Evolutionary conservation across 1,140 invertebrate genomes (phyloP), one percentile per base, ranked within the genome.

Genomic region (Arctopsyche grandis): DNA sequence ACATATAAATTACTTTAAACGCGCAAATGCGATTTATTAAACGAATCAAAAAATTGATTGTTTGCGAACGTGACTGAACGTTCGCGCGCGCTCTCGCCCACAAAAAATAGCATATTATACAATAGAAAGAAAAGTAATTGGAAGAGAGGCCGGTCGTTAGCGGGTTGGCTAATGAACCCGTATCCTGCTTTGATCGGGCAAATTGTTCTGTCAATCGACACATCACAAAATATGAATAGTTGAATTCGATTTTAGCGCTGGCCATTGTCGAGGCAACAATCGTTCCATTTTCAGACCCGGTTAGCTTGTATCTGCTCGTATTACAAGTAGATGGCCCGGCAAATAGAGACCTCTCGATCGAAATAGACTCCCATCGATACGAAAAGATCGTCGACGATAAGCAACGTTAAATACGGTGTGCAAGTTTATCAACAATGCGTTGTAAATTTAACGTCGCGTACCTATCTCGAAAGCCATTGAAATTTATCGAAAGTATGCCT

Each of bases 131-230:
- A 66, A 3, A 26, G 24, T 26, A 66, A 26, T 52, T 26, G 10
- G 21, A 66, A 66, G 22, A 12, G 24, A 26, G 26, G 10, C 21
- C 21, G 63, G 9, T 12, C 24, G 24, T 10, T 66, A 66, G 12
- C 24, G 63, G 24, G 24, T 60, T 60, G 56, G 9, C 66, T 69
- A 29, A 38, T 69, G 60, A 66, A 66, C 21, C 60, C 60, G 12
- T 26, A 66, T 66, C 60, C 60, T 66, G 60, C 29, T 69, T 43
- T 19, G 24, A 16, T 29, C 16, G 10, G 16, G 14, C 66, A 29
- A 29, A 29, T 69, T 69, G 22, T 46, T 71, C 38, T 29, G 14
- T 38, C 69, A 71, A 69, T 69, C 66, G 22, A 69, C 7, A 29
- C 21, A 14, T 69, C 24, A 10, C 9, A 71, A 22, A 52, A 12